These are phyloP conservation scores for Parnassius apollo DNA, from an alignment of 2,888 invertebrate genomes.

Conservation along the genomic window DNA sequence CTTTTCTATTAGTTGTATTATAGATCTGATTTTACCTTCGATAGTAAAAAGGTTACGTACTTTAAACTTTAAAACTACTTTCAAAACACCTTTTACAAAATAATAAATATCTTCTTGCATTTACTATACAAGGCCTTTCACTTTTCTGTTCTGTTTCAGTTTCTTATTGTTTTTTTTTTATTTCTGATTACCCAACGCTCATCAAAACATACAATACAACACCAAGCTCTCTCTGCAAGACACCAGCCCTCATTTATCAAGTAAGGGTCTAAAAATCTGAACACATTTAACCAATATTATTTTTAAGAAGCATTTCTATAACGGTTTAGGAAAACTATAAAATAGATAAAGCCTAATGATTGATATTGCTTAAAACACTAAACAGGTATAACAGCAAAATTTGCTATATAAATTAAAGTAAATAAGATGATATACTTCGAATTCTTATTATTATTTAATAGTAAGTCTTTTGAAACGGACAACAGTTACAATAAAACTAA, in stretches of 20 bases:
- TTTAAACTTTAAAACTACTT: neutral
- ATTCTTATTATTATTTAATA: conserved; percentile 9
- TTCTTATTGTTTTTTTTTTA: neutral
- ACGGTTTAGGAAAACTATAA: neutral
- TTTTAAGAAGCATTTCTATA: neutral
- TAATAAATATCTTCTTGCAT: neutral
- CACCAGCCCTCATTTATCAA: no score
- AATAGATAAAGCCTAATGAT: neutral
- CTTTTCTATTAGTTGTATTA: conserved; percentile 44
- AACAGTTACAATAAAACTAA: conserved; percentile 13
- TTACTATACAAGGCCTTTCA: neutral
- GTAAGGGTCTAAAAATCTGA: no score
- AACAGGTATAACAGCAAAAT: neutral
- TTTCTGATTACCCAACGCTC: neutral
- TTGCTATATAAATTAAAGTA: neutral
- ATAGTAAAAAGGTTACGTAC: conserved; percentile 13
- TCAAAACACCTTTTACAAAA: neutral
- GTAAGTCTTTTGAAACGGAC: conserved; percentile 13
- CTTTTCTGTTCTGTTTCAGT: neutral
- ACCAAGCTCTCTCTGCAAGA: no score
- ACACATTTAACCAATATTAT: no score
- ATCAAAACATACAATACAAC: neutral
- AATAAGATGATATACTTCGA: conserved; percentile 9
- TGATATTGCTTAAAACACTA: neutral
- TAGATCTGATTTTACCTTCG: conserved; percentile 36